Conservation (phyloP, 1,140 invertebrate species). For the Branchinecta lindahli region DNA sequence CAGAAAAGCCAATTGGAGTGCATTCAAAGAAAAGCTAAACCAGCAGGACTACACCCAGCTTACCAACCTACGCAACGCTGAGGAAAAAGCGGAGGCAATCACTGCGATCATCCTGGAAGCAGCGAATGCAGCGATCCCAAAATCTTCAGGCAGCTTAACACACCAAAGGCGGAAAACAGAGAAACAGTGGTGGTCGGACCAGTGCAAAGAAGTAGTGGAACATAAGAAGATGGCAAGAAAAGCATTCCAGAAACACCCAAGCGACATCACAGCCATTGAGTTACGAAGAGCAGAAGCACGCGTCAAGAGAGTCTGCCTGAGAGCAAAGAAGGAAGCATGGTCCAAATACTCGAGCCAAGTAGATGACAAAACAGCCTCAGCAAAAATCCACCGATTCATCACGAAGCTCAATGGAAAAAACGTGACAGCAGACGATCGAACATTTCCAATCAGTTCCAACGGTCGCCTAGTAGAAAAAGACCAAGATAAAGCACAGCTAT, state of each 20-base stretch:
- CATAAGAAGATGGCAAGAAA: neutral
- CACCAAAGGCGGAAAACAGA: neutral
- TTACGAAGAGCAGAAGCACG: neutral
- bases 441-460: neutral
- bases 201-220: neutral
- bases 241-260: neutral
- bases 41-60: neutral
- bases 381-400: neutral
- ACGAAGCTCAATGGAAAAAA: neutral
- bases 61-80: neutral
- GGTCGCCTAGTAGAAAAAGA: neutral
- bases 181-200: neutral
- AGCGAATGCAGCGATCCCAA: neutral
- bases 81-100: neutral
- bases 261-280: neutral
- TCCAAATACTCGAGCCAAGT: neutral
- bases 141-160: neutral
- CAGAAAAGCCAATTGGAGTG: neutral
- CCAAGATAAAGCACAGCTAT: neutral
- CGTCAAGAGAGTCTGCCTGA: neutral
- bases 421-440: neutral
- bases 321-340: neutral
- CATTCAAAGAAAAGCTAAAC: neutral
- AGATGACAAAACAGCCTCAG: neutral
- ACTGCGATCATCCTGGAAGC: neutral